phyloP scores from a whole-genome alignment of 1,140 invertebrate genomes.

The Hydropsyche tenuis region DNA sequence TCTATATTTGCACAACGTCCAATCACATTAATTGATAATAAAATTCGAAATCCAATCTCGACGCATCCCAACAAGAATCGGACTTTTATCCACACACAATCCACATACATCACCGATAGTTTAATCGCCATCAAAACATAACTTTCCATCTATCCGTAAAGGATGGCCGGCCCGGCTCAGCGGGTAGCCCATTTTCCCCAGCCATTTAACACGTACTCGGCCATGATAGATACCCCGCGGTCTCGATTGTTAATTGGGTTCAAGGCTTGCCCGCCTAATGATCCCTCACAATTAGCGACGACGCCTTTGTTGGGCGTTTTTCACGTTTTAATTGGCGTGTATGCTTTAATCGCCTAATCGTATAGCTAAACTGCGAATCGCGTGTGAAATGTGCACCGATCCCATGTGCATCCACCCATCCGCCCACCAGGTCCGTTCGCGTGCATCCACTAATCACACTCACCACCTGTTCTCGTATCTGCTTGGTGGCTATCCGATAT shows the following conservation, averaged over 20 bases:
- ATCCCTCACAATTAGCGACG: constrained; percentile 40
- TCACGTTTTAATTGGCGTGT: constrained; percentile 8
- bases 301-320: neutral
- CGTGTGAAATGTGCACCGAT: constrained; percentile 29
- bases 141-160: no score
- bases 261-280: constrained; percentile 42
- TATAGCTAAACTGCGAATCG: constrained; percentile 29
- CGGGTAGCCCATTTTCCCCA: constrained; percentile 40
- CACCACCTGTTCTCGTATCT: constrained; percentile 27
- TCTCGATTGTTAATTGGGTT: constrained; percentile 46
- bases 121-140: no score
- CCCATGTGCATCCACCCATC: constrained; percentile 16
- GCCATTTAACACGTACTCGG: constrained; percentile 34
- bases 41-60: no score
- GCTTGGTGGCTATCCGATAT: neutral
- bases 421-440: constrained; percentile 26
- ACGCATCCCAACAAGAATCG: no score
- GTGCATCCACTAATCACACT: constrained; percentile 35
- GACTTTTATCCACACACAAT: no score
- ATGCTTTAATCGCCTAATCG: constrained; percentile 28
- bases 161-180: constrained; percentile 20
- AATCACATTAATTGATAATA: no score
- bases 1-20: no score
- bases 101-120: no score
- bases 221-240: constrained; percentile 24